Evolutionary conservation across 2,113 vertebrate species (phyloP), one percentile per base, ranked within the genome.

Genomic region (Nymphicus hollandicus): DNA sequence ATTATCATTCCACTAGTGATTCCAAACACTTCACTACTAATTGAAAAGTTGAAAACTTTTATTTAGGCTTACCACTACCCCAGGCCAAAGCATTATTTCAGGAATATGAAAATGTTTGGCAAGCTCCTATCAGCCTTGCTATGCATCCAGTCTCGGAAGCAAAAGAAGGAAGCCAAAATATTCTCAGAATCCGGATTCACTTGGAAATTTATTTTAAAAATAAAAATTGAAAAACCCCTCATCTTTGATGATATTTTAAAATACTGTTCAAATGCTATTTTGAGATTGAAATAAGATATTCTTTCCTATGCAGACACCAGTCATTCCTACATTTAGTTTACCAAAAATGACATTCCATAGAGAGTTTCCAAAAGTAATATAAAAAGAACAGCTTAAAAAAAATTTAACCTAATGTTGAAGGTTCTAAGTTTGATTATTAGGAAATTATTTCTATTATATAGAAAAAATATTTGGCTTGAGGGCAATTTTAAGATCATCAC

Each of bases 101-200:
- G 70, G 39, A 66, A 78, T 74, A 89, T 31, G 35, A 33, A 71
- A 90, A 29, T 47, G 33, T 88, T 64, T 78, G 49, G 68, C 43
- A 91, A 92, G 60, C 11, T 93, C 28, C 82, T 81, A 53, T 35
- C 53, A 88, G 49, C 71, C 89, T 89, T 93, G 49, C 53, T 90
- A 61, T 44, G 73, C 18, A 71, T 86, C 46, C 64, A 70, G 60
- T 53, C 46, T 88, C 78, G 23, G 86, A 88, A 93, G 64, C 64
- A 88, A 85, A 95, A 80, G 79, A 79, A 82, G 49, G 81, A 92
- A 92, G 80, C 41, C 68, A 90, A 83, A 88, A 90, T 29, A 88
- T 9, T 95, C 72, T 63, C 29, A 79, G 64, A 92, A 58, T 49
- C 41, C 83, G 25, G 53, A 88, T 17, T 89, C 16, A 79, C 31